Base-by-base conservation (phyloP, 2,113 vertebrate genomes). In the Blennius ocellaris region DNA sequence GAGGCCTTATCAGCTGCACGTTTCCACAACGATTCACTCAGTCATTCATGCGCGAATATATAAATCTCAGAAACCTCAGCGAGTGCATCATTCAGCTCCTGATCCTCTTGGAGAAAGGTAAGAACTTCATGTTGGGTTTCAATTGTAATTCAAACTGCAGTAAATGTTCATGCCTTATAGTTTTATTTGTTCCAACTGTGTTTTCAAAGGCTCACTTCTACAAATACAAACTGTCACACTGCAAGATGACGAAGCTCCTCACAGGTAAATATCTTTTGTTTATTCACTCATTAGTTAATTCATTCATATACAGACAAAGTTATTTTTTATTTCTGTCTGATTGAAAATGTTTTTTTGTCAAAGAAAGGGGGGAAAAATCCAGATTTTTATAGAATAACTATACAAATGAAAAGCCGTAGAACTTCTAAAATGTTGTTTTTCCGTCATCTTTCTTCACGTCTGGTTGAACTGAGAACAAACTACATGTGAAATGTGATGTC, bases 1-100 rank as follows among this genome's bases (percentile, higher is more conserved):
- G 21, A 30, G 21, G 21, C 78, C 76, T 91, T 93, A 93, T 94
- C 91, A 85, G 38, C 58, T 92, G 93, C 70, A 89, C 93, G 92
- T 93, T 94, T 93, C 50, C 85, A 67, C 85, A 67, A 21, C 76
- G 82, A 81, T 92, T 79, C 83, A 81, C 92, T 88, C 88, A 85
- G 78, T 85, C 65, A 89, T 79, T 72, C 71, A 71, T 83, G n/a
- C 81, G 56, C 10, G 10, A 84, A 74, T 94, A 93, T 93, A 93
- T 91, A 92, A 87, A 11, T 49, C 58, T 17, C 36, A 12, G 40
- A 21, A 40, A 30, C 47, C 11, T 30, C 8, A 30, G 43, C 8
- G 0, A 44, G 59, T 8, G 15, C 9, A 37, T 10, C 48, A 82
- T 30, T 89, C 54, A 38, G 43, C 72, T 8, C 11, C 70, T 45